These are phyloP conservation scores for Coecobrya sp. DNA, from an alignment of 2,888 invertebrate genomes.

Conservation along the genomic window DNA sequence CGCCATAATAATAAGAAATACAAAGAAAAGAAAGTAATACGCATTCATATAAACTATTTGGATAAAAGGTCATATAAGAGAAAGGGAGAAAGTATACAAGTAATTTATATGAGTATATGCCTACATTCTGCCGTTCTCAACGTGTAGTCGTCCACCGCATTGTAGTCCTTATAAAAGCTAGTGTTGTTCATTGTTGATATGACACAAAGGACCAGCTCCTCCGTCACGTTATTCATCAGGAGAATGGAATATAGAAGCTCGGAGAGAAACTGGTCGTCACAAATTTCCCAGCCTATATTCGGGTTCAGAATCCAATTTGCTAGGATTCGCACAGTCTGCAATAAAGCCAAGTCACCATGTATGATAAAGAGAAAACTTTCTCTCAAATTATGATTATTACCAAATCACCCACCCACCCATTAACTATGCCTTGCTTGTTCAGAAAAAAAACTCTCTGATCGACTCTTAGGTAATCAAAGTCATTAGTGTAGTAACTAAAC, in stretches of 20 bases:
- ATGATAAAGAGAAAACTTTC: too few relatives aligned
- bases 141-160: slow-evolving; percentile 78
- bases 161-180: slow-evolving; percentile 85
- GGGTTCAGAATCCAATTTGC: slow-evolving; percentile 86
- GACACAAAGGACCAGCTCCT: slow-evolving; percentile 85
- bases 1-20: not conserved
- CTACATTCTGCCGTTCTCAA: slow-evolving; percentile 83
- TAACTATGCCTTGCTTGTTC: too few relatives aligned
- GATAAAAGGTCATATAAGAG: not conserved
- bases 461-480: too few relatives aligned
- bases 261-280: slow-evolving; percentile 82
- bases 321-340: slow-evolving; percentile 82
- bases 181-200: slow-evolving; percentile 85
- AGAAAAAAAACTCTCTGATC: too few relatives aligned
- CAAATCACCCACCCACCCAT: too few relatives aligned
- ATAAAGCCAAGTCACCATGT: too few relatives aligned
- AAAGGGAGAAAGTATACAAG: not conserved
- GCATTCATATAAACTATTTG: not conserved
- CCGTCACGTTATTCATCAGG: slow-evolving; percentile 80
- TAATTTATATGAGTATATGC: not conserved
- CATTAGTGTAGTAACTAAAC: too few relatives aligned
- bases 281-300: slow-evolving; percentile 84
- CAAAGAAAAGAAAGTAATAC: slow-evolving; percentile 7
- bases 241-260: slow-evolving; percentile 83
- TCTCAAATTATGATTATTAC: too few relatives aligned